A percentile compares a stretch with the other conserved stretches of the same genome.
Conservation (phyloP, 2,888 invertebrate species). For the Cotesia congregata region DNA sequence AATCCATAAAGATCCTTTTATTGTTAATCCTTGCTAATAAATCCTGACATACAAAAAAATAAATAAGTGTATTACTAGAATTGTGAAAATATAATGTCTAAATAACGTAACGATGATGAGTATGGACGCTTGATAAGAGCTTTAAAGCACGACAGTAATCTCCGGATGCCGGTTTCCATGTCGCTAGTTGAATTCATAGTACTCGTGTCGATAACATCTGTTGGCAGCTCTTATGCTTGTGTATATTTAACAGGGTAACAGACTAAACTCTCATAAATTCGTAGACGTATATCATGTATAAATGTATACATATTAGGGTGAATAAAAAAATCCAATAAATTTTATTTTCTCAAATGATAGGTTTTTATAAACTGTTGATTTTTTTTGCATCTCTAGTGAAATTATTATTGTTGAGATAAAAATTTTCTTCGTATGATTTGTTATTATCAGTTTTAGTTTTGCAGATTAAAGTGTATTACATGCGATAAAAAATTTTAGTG, state of each 20-base stretch:
- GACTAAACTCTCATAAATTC: background rate
- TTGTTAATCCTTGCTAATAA: no score
- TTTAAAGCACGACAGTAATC: constrained; percentile 27
- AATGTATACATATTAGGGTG: background rate
- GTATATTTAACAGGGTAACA: background rate
- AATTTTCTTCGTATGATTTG: no score
- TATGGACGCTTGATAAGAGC: constrained; percentile 12
- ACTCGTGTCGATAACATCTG: constrained; percentile 41
- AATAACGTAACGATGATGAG: constrained; percentile 1
- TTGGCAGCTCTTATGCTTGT: background rate
- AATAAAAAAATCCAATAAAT: no score
- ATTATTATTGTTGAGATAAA: no score
- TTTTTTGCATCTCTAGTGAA: no score
- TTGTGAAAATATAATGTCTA: background rate
- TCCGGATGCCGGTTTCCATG: constrained; percentile 20
- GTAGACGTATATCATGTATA: background rate
- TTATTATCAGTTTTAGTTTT: no score
- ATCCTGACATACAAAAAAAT: background rate
- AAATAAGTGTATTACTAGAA: background rate
- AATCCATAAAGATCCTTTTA: no score
- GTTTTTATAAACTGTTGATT: no score
- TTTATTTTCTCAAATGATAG: no score
- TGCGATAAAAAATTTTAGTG: no score
- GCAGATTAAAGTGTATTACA: no score
- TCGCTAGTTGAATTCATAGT: background rate